Evolutionary conservation across 1,140 invertebrate genomes (phyloP).

Genomic region (Platyscapa corneri): DNA sequence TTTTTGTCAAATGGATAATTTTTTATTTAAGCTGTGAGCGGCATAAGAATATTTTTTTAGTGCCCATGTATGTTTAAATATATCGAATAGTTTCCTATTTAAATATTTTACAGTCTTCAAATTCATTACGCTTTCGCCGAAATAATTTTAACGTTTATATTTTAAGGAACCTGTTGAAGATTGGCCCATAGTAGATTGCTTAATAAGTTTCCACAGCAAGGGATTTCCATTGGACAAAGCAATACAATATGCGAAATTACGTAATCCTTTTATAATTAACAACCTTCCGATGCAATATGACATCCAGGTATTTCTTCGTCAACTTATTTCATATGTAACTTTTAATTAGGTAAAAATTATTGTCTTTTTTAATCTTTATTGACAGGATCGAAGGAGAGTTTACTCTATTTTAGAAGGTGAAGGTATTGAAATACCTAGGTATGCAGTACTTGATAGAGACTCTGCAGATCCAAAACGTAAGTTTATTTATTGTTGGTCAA

Average conservation of each 20-base stretch:
- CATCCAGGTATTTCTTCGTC: slow-evolving; percentile 82
- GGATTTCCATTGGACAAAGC: slow-evolving; percentile 99
- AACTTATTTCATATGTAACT: neutral
- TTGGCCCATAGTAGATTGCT: slow-evolving; percentile 98
- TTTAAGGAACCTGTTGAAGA: slow-evolving; percentile 94
- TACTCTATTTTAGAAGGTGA: slow-evolving; percentile 95
- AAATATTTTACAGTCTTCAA: neutral
- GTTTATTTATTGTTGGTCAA: slow-evolving; percentile 57
- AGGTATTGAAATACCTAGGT: slow-evolving; percentile 97
- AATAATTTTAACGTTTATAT: slow-evolving; percentile 17
- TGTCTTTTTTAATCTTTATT: slow-evolving; percentile 25
- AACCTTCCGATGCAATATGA: slow-evolving; percentile 99
- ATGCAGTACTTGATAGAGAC: slow-evolving; percentile 97
- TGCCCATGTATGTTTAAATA: too few relatives aligned
- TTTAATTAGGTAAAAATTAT: neutral
- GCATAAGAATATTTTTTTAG: too few relatives aligned
- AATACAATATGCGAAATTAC: slow-evolving; percentile 94
- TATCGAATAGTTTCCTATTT: neutral
- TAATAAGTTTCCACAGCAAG: slow-evolving; percentile 99
- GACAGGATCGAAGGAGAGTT: slow-evolving; percentile 90
- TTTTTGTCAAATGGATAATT: too few relatives aligned
- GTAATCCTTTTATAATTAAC: slow-evolving; percentile 98
- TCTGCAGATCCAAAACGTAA: slow-evolving; percentile 92
- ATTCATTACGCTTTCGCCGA: neutral
- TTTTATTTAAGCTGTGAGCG: too few relatives aligned